Percentiles rank a stretch among this genome's conserved stretches.
Conservation (phyloP, 2,113 vertebrate genomes). For the Festucalex cinctus region DNA sequence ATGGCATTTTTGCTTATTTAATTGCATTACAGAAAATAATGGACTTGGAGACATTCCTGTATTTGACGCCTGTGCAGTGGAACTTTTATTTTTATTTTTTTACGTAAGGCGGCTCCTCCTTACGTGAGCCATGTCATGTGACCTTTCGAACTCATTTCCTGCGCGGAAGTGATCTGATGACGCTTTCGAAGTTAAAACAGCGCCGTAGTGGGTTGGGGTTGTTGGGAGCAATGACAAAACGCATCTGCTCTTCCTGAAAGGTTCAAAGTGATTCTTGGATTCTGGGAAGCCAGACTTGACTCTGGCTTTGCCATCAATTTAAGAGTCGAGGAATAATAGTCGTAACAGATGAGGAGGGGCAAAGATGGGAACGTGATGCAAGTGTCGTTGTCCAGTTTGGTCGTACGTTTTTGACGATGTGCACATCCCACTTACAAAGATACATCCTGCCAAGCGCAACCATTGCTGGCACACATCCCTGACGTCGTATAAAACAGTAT, state of each 20-base stretch:
- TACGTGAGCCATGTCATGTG: slow-evolving; percentile 23
- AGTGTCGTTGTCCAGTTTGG: background rate
- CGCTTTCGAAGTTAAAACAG: slow-evolving; percentile 15
- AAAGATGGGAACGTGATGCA: background rate
- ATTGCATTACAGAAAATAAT: too few species aligned
- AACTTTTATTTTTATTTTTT: too few species aligned
- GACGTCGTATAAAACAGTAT: background rate
- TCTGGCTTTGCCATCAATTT: slow-evolving; percentile 40
- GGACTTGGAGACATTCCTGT: too few species aligned
- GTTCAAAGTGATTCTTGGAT: slow-evolving; percentile 23
- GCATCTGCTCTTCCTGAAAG: slow-evolving; percentile 56
- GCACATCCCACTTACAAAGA: background rate
- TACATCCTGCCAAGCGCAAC: background rate
- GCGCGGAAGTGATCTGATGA: slow-evolving; percentile 35
- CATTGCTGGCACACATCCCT: background rate
- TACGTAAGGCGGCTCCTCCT: slow-evolving; percentile 5
- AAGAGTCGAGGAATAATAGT: slow-evolving; percentile 1
- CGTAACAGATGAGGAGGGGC: slow-evolving; percentile 1
- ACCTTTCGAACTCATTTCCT: slow-evolving; percentile 20
- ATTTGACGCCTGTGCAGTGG: too few species aligned
- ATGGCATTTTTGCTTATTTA: too few species aligned
- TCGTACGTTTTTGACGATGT: background rate
- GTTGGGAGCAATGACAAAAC: slow-evolving; percentile 9
- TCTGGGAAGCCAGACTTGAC: slow-evolving; percentile 20
- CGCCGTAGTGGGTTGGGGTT: slow-evolving; percentile 3